A percentile compares a stretch with the other conserved stretches of the same genome.
Evolutionary conservation across 2,888 invertebrate genomes (phyloP).

Genomic region (Eupithecia vulgata): DNA sequence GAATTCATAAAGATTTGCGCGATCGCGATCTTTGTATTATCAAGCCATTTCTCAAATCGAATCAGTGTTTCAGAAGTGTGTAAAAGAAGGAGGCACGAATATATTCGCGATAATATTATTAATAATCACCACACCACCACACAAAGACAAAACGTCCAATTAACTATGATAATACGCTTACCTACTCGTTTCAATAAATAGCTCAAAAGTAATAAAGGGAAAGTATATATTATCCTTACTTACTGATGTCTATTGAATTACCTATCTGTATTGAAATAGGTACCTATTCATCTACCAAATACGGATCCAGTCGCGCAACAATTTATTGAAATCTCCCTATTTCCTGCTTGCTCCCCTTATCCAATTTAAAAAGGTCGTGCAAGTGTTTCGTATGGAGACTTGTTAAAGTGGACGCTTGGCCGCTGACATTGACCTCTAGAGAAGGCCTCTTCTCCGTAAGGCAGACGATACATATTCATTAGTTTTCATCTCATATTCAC

Average conservation of each 20-base stretch:
- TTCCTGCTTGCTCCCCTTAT: background rate
- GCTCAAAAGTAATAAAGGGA: background rate
- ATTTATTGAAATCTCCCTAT: background rate
- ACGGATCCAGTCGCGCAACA: background rate
- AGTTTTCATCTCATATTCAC: constrained; percentile 70
- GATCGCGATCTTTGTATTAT: no score
- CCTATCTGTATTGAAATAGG: background rate
- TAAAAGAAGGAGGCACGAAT: no score
- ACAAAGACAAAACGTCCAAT: background rate
- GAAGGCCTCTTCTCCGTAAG: background rate
- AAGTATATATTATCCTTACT: background rate
- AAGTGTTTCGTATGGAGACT: background rate
- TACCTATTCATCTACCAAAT: background rate
- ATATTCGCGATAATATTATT: no score
- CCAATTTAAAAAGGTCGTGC: background rate
- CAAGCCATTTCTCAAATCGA: no score
- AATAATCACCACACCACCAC: no score
- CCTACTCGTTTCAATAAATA: background rate
- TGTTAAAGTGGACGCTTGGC: background rate
- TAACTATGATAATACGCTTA: background rate
- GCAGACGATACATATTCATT: constrained; percentile 56
- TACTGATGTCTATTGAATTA: background rate
- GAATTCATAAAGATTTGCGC: no score
- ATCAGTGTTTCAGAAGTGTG: no score
- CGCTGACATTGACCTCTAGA: constrained; percentile 57